These are phyloP conservation scores for Acrocephalus scirpaceus DNA, from an alignment of 2,797 vertebrate species.

Conservation along the genomic window DNA sequence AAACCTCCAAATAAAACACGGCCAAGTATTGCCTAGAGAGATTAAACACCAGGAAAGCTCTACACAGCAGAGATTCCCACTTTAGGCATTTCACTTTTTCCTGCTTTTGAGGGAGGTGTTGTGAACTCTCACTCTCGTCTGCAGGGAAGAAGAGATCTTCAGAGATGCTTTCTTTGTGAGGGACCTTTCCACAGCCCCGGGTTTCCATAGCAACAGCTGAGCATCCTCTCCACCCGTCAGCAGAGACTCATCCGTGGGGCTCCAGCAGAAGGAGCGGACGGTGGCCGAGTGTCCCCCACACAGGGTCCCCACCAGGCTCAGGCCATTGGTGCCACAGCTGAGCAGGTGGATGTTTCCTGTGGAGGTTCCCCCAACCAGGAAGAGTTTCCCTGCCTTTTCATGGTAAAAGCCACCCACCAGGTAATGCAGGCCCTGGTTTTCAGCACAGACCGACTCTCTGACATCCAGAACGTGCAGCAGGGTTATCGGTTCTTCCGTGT, in stretches of 20 bases:
- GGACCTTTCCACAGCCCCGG: constrained; percentile 75
- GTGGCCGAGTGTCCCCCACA: constrained; percentile 81
- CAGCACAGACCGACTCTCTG: constrained; percentile 62
- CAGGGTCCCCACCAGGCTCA: constrained; percentile 79
- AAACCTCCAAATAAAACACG: neutral
- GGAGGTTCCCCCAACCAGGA: constrained; percentile 85
- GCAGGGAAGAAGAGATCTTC: constrained; percentile 86
- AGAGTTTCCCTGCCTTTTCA: constrained; percentile 77
- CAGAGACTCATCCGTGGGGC: constrained; percentile 74
- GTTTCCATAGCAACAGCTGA: constrained; percentile 91
- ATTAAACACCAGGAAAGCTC: neutral
- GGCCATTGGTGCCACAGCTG: constrained; percentile 67
- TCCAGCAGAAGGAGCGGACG: constrained; percentile 91
- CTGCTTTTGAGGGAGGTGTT: constrained; percentile 74
- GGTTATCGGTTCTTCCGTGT: constrained; percentile 83
- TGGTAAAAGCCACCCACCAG: constrained; percentile 88
- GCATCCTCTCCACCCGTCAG: constrained; percentile 93
- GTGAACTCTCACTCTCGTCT: constrained; percentile 83
- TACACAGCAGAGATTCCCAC: neutral
- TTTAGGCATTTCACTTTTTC: constrained; percentile 52
- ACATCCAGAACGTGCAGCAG: constrained; percentile 79
- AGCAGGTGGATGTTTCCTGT: constrained; percentile 84
- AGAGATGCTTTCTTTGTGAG: constrained; percentile 74
- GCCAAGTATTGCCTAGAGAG: neutral
- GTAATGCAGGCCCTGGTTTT: constrained; percentile 78